These are phyloP conservation scores for Leucoma salicis DNA, from an alignment of 2,888 invertebrate genomes.

Conservation along the genomic window DNA sequence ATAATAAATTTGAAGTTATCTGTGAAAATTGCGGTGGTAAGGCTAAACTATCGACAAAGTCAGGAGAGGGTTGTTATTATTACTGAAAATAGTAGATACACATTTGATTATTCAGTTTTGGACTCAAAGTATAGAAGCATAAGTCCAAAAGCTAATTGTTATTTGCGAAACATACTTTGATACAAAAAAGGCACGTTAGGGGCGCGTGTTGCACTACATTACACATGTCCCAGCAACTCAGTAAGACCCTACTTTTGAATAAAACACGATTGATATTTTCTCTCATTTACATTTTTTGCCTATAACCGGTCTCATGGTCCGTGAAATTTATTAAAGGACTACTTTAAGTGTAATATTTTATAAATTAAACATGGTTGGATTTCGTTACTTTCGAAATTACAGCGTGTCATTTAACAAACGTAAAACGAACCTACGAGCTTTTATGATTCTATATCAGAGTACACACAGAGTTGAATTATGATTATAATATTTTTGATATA, in stretches of 20 bases:
- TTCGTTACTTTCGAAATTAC: conserved; percentile 65
- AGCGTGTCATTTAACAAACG: conserved; percentile 58
- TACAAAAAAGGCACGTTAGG: conserved; percentile 42
- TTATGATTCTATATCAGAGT: no score
- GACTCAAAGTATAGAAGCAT: conserved; percentile 17
- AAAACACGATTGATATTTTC: conserved; percentile 67
- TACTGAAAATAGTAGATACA: conserved; percentile 14
- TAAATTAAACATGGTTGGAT: conserved; percentile 69
- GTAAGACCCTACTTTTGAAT: conserved; percentile 49
- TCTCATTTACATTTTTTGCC: conserved; percentile 73
- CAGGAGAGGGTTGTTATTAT: conserved; percentile 22
- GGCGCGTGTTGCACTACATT: conserved; percentile 63
- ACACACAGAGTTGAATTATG: no score
- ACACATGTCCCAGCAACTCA: conserved; percentile 48
- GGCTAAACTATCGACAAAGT: no score
- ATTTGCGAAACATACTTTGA: conserved; percentile 13
- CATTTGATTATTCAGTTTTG: conserved; percentile 29
- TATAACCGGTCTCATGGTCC: conserved; percentile 62
- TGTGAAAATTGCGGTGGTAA: no score
- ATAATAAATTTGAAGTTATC: no score
- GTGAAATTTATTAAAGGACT: conserved; percentile 72
- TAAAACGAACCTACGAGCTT: conserved; percentile 60
- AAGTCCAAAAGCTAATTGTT: conserved; percentile 14
- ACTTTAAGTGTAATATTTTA: conserved; percentile 70
- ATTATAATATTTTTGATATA: no score